These are phyloP conservation scores for Procavia capensis DNA, from an alignment of 2,113 vertebrate species.

Conservation along the genomic window DNA sequence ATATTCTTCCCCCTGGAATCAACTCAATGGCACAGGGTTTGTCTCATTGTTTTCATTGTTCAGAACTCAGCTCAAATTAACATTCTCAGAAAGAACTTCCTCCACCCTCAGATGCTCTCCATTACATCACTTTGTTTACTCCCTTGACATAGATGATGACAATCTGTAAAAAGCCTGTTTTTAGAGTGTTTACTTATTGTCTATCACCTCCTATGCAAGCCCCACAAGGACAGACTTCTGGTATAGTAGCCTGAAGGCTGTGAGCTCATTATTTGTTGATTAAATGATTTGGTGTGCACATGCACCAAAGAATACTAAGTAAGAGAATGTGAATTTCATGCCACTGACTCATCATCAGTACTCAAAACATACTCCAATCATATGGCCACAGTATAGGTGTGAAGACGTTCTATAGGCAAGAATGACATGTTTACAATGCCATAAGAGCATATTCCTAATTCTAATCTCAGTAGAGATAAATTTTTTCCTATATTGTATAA, in stretches of 20 bases:
- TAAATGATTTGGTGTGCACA: not conserved
- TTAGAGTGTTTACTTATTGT: not conserved
- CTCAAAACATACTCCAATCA: not conserved
- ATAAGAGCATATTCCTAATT: constrained; percentile 38
- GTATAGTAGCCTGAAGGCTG: not conserved
- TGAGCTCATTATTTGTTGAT: not conserved
- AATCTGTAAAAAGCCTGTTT: constrained; percentile 19
- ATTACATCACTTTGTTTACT: not conserved
- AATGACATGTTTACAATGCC: not conserved
- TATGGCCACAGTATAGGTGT: not conserved
- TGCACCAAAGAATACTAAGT: not conserved
- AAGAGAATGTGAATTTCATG: not conserved
- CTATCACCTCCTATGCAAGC: not conserved
- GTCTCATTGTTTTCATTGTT: constrained; percentile 7
- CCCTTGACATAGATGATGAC: constrained; percentile 4
- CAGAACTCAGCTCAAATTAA: not conserved
- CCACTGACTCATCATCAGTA: constrained; percentile 8
- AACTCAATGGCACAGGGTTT: too few relatives aligned
- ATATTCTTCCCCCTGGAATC: not conserved
- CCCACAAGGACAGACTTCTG: not conserved
- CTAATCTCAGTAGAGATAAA: not conserved
- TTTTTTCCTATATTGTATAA: not conserved
- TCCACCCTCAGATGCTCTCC: not conserved
- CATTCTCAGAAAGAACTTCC: not conserved
- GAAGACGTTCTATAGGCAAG: not conserved